Conservation (phyloP, 2,888 invertebrate species). For the Axea sp. region DNA sequence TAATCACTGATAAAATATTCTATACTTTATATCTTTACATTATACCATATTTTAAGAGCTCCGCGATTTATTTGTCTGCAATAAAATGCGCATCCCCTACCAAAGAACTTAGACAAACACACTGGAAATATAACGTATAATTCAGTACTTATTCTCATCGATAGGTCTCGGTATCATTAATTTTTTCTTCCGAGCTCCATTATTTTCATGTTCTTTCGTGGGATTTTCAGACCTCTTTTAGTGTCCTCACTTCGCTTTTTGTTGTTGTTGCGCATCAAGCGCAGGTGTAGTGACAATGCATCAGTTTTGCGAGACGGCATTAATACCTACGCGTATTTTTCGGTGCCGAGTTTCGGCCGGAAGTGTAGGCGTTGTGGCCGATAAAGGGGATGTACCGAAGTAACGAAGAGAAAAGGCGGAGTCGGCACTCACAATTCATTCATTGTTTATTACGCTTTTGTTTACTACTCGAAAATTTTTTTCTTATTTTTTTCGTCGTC, state of each 20-base stretch:
- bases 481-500: conserved; percentile 28
- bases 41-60: no score
- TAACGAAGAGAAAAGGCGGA: conserved; percentile 30
- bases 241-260: conserved; percentile 50
- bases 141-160: conserved; percentile 22
- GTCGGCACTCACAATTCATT: conserved; percentile 19
- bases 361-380: conserved; percentile 61
- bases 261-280: conserved; percentile 51
- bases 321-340: conserved; percentile 57
- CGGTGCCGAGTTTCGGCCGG: conserved; percentile 56
- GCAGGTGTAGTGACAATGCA: conserved; percentile 71
- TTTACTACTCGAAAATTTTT: conserved; percentile 30
- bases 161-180: conserved; percentile 26
- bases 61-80: no score
- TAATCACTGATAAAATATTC: no score
- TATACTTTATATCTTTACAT: no score
- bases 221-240: conserved; percentile 55
- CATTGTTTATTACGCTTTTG: conserved; percentile 46
- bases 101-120: conserved; percentile 29
- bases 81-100: conserved; percentile 17
- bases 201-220: conserved; percentile 34
- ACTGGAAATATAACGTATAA: not conserved
- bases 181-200: conserved; percentile 19
- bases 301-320: conserved; percentile 68
- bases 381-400: conserved; percentile 34